Evolutionary conservation across 1,140 invertebrate species (phyloP).

Genomic region (Drosophila sturtevanti): DNA sequence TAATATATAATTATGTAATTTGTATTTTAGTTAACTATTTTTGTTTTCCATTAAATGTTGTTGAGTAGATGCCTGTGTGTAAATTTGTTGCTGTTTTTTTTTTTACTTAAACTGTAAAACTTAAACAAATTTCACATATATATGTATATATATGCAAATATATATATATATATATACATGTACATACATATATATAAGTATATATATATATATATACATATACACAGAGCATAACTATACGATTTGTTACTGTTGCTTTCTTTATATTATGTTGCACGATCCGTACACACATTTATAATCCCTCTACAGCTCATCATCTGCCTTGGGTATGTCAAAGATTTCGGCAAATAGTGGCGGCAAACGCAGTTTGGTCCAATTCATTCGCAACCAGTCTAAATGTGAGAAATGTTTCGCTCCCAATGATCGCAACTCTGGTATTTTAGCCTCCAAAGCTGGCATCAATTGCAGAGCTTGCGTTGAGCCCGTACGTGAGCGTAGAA

Average conservation of each 20-base stretch:
- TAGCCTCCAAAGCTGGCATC: conserved; percentile 87
- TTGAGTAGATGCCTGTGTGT: conserved; percentile 43
- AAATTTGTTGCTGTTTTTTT: conserved; percentile 45
- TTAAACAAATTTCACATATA: conserved; percentile 4
- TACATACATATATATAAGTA: not conserved
- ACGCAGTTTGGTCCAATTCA: conserved; percentile 92
- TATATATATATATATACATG: not conserved
- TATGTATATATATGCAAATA: not conserved
- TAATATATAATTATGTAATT: conserved; percentile 45
- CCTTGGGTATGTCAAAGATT: conserved; percentile 98
- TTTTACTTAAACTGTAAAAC: conserved; percentile 7
- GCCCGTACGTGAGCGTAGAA: conserved; percentile 71
- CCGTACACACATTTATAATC: not conserved
- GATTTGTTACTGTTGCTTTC: conserved; percentile 51
- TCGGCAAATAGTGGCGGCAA: conserved; percentile 97
- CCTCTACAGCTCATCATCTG: conserved; percentile 86
- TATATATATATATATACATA: not conserved
- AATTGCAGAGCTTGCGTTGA: conserved; percentile 84
- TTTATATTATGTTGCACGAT: conserved; percentile 32
- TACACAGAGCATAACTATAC: conserved; percentile 3
- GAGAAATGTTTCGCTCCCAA: conserved; percentile 93
- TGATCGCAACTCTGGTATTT: conserved; percentile 90
- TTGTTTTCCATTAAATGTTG: conserved; percentile 49
- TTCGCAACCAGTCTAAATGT: conserved; percentile 94
- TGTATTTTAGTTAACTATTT: conserved; percentile 59